Conservation (phyloP, 2,888 invertebrate species). For the Plusia festucae region DNA sequence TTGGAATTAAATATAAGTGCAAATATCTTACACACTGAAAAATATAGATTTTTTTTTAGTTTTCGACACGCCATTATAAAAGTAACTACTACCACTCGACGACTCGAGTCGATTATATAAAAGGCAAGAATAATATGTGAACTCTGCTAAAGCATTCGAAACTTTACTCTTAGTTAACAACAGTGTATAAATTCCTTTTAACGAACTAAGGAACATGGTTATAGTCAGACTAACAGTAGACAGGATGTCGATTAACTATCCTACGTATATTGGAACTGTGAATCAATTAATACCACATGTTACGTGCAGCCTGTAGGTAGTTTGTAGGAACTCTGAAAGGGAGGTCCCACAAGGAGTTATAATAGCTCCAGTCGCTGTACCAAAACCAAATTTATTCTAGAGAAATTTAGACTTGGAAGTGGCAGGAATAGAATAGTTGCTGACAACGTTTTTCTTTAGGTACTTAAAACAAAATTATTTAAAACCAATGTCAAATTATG, state of each 20-base stretch:
- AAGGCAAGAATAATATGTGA: too few species aligned
- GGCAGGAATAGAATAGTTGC: neutral
- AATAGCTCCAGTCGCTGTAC: conserved; percentile 46
- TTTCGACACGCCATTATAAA: too few species aligned
- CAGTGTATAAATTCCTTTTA: conserved; percentile 7
- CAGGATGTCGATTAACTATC: conserved; percentile 40
- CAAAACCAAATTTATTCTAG: conserved; percentile 13
- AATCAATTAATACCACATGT: conserved; percentile 62
- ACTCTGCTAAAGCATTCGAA: neutral
- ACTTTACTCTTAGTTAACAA: neutral
- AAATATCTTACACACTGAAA: too few species aligned
- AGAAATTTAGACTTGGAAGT: conserved; percentile 3
- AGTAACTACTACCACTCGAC: too few species aligned
- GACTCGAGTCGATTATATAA: too few species aligned
- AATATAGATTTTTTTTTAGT: too few species aligned
- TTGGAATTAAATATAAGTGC: too few species aligned
- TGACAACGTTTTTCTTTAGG: neutral
- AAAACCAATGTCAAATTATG: too few species aligned
- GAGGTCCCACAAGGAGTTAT: conserved; percentile 45
- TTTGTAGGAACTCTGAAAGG: conserved; percentile 52
- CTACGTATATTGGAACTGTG: conserved; percentile 31
- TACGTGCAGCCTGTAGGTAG: conserved; percentile 45
- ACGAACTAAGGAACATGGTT: conserved; percentile 26
- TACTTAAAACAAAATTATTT: neutral
- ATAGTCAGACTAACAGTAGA: conserved; percentile 34